Evolutionary conservation across 2,888 invertebrate species (phyloP), one percentile per base, ranked within the genome.

Genomic region (Drosophila parthenogenetica): DNA sequence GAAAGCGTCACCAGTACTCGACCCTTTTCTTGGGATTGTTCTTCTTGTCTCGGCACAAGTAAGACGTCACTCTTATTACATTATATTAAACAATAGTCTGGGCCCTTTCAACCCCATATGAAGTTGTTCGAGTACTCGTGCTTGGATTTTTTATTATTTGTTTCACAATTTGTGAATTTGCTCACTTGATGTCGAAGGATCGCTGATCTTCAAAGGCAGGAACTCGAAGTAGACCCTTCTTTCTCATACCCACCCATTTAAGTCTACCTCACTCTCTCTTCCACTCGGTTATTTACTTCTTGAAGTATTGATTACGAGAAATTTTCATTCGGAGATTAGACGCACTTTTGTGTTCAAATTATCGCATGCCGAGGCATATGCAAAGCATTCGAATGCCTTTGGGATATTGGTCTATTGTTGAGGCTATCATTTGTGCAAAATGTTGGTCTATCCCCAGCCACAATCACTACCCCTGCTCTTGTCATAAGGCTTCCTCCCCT

Each of bases 401-500:
- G 17, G 62, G 74, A 85, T 87, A 87, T 83, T 79, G 88, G 82
- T 74, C 86, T 77, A 83, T 83, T 83, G 83, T 83, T 85, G 65
- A 58, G 79, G 62, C 72, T 87, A 87, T 85, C 88, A 74, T 74
- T 82, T 85, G 87, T 83, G 83, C 83, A 83, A 87, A 83, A 87
- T 74, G 87, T 64, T 58, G 39, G 50, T 17, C 59, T 45, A 57
- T 43, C 39, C 70, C 65, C 55, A 55, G 45, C 50, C 62, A 40
- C 40, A 35, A 14, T 43, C 32, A 39, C 22, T n/a, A 7, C 40
- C 66, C 43, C 53, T 19, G 37, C 13, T 35, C 11, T 8, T 29
- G 29, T 29, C 29, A 3, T 5, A 5, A 22, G 3, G 22, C n/a
- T n/a, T n/a, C n/a, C n/a, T n/a, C 3, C 22, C 25, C 25, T 22